These are phyloP conservation scores for Ailuropoda melanoleuca DNA, from an alignment of 2,113 vertebrate genomes.

Conservation along the genomic window DNA sequence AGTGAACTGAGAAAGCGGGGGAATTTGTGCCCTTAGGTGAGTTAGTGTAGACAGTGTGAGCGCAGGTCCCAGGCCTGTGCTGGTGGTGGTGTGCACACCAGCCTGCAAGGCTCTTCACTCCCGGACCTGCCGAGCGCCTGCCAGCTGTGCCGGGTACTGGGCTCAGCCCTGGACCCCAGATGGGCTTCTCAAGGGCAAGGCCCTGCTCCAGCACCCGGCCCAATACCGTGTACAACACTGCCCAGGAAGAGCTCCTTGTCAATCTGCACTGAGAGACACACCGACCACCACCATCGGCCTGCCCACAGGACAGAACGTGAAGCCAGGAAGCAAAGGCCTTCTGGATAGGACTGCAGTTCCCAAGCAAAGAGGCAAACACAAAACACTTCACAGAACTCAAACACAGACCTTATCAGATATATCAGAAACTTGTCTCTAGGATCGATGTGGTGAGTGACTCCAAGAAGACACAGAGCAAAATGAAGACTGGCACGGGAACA, in stretches of 20 bases:
- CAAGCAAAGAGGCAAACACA: background rate
- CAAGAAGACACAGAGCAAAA: background rate
- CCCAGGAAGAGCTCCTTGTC: background rate
- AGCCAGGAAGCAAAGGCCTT: background rate
- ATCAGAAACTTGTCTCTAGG: background rate
- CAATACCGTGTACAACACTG: background rate
- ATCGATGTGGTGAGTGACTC: background rate
- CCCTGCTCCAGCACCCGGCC: background rate
- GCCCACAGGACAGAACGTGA: background rate
- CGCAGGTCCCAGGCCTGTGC: background rate
- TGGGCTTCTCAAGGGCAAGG: accelerated
- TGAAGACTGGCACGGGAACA: background rate
- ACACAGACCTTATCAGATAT: background rate
- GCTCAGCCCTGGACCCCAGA: background rate
- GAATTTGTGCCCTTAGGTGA: background rate
- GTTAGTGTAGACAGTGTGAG: background rate
- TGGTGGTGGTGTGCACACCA: background rate
- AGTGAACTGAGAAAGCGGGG: background rate
- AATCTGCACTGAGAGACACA: background rate
- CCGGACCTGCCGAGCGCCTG: background rate
- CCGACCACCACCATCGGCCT: background rate
- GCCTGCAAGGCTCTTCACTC: background rate
- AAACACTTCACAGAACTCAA: background rate
- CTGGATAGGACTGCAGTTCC: background rate
- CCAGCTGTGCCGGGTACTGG: background rate